phyloP scores from a whole-genome alignment of 30 jellyfish, hydroid and myxozoan species.

The Catostylus mosaicus region DNA sequence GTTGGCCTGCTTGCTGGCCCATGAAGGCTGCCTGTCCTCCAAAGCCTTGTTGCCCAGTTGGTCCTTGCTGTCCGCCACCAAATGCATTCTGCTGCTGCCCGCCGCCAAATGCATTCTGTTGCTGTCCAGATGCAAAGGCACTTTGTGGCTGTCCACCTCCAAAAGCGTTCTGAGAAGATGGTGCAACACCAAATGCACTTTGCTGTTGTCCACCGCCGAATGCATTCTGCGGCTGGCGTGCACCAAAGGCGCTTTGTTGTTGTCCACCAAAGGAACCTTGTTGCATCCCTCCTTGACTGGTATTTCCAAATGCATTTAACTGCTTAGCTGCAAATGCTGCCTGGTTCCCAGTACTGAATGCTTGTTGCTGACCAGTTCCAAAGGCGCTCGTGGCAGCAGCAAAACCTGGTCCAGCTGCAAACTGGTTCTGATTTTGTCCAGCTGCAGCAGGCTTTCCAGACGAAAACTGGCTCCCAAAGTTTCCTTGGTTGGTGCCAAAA shows the following conservation, averaged over 20 bases:
- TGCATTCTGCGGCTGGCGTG: neutral
- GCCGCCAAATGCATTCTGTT: conserved; percentile 9
- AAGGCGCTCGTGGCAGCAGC: conserved; percentile 4
- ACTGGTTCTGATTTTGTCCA: conserved; percentile 2
- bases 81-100: conserved; percentile 40
- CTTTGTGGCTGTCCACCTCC: conserved; percentile 15
- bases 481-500: conserved; percentile 44
- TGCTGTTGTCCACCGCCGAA: conserved; percentile 32
- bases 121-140: neutral
- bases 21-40: conserved; percentile 29
- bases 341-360: conserved; percentile 10
- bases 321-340: conserved; percentile 18
- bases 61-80: conserved; percentile 54
- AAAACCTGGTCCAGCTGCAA: conserved; percentile 21
- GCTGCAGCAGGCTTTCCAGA: conserved; percentile 12
- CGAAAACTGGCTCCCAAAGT: conserved; percentile 29
- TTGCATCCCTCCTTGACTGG: conserved; percentile 25
- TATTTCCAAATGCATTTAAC: conserved; percentile 15
- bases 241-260: conserved; percentile 22
- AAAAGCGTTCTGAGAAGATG: neutral
- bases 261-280: conserved; percentile 35
- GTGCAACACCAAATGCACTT: conserved; percentile 22
- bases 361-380: conserved; percentile 36
- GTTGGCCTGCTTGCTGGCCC: conserved; percentile 48
- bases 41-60: conserved; percentile 52